Conservation (phyloP, 2,113 vertebrate genomes). For the Brachyhypopomus occidentalis region DNA sequence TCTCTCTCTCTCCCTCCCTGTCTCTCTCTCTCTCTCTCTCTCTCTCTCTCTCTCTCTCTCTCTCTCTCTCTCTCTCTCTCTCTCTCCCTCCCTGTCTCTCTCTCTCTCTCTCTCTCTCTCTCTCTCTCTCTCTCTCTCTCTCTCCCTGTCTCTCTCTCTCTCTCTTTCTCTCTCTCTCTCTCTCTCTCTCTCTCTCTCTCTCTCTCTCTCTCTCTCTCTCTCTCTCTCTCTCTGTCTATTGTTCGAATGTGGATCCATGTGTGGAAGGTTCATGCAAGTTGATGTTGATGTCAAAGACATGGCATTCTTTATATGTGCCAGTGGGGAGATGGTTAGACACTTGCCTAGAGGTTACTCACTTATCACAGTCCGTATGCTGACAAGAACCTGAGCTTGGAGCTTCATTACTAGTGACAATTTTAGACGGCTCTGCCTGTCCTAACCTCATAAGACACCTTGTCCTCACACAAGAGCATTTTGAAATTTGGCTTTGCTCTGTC, state of each 20-base stretch:
- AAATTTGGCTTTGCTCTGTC: too few species aligned
- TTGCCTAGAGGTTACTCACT: background rate
- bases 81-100: background rate
- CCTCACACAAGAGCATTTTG: too few species aligned
- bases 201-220: background rate
- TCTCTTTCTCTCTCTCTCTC: too few species aligned
- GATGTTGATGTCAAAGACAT: background rate
- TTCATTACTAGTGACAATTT: background rate
- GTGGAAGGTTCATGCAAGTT: background rate
- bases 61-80: background rate
- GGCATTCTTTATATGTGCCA: background rate
- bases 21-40: background rate
- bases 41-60: background rate
- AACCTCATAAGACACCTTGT: too few species aligned
- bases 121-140: background rate
- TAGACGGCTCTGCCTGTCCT: background rate
- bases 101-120: background rate
- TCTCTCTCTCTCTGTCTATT: background rate
- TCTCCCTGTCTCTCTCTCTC: constrained; percentile 19
- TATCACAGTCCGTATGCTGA: constrained; percentile 20
- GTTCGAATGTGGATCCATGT: background rate
- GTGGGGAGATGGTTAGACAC: constrained; percentile 8
- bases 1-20: constrained; percentile 1
- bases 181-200: background rate
- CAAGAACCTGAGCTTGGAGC: constrained; percentile 5